Evolutionary conservation across 2,888 invertebrate genomes (phyloP), one percentile per base, ranked within the genome.

Genomic region (Asteroscopus sphinx): DNA sequence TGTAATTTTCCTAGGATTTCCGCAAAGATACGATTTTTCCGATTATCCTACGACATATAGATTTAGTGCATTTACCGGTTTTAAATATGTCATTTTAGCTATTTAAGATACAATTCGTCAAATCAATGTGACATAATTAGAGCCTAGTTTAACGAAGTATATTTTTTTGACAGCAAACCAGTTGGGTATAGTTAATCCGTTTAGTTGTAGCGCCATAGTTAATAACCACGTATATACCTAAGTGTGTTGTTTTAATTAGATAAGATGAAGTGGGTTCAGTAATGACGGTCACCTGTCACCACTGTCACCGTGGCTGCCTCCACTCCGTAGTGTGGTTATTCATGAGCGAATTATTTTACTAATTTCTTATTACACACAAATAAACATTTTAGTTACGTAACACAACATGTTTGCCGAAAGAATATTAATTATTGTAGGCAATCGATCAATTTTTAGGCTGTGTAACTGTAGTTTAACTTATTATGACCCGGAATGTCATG

Each of bases 221-320:
- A 53, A 66, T 62, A 51, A 54, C 40, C 26, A 30, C 9, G 30
- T 26, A 15, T 61, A 32, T 36, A 12, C n/a, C n/a, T 25, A 55
- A 48, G 59, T 66, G 58, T 54, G 54, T 60, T 60, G 52, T 57
- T 71, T 73, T 75, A 68, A 73, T 73, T 71, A 68, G 56, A 64
- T 63, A 41, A 25, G 45, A 39, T 61, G 45, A 61, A 58, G 56
- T 73, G 64, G 67, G 68, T 32, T 21, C 53, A 42, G 41, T 61
- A 62, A 59, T 54, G 54, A 54, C 74, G 48, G 68, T 62, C 64
- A 68, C 56, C 71, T 73, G 75, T 74, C 75, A 57, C 42, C 45
- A 42, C 71, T 73, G 75, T 74, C 54, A 15, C 25, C 30, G 12
- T 28, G 28, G 21, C 21, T 41, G 57, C 33, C 25, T 36, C 45